These are phyloP conservation scores for Orussus abietinus DNA, from an alignment of 1,140 invertebrate genomes.

Conservation along the genomic window DNA sequence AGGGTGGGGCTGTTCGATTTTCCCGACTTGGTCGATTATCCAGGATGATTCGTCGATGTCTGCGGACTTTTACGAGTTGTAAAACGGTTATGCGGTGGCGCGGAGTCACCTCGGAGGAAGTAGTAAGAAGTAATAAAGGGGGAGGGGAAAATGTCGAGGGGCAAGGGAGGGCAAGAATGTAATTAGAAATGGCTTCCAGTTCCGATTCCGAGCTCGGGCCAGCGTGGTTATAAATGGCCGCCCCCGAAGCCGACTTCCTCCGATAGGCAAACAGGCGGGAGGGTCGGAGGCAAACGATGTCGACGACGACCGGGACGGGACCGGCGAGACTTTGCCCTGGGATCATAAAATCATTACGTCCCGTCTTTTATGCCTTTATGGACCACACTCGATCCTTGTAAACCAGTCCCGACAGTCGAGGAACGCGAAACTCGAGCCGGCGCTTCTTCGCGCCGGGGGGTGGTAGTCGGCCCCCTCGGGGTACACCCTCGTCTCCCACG, in stretches of 20 bases:
- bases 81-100: not conserved
- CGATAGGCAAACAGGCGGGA: constrained; percentile 34
- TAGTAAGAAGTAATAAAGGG: not conserved
- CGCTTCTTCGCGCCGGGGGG: too few species aligned
- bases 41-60: too few species aligned
- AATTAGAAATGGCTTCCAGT: constrained; percentile 18
- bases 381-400: constrained; percentile 30
- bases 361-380: constrained; percentile 33
- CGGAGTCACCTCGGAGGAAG: not conserved
- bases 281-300: constrained; percentile 21
- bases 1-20: too few species aligned
- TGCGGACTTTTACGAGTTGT: constrained; percentile 1
- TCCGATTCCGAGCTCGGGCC: too few species aligned
- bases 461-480: too few species aligned
- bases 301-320: constrained; percentile 9
- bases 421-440: constrained; percentile 9
- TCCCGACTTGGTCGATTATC: too few species aligned
- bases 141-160: not conserved
- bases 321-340: constrained; percentile 19
- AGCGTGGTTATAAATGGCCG: constrained; percentile 29
- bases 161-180: too few species aligned
- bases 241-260: constrained; percentile 27
- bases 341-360: constrained; percentile 41
- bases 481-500: too few species aligned
- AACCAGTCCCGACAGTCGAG: constrained; percentile 16